Evolutionary conservation across 2,888 invertebrate species (phyloP), one percentile per base, ranked within the genome.

Genomic region (Smittia sp.): DNA sequence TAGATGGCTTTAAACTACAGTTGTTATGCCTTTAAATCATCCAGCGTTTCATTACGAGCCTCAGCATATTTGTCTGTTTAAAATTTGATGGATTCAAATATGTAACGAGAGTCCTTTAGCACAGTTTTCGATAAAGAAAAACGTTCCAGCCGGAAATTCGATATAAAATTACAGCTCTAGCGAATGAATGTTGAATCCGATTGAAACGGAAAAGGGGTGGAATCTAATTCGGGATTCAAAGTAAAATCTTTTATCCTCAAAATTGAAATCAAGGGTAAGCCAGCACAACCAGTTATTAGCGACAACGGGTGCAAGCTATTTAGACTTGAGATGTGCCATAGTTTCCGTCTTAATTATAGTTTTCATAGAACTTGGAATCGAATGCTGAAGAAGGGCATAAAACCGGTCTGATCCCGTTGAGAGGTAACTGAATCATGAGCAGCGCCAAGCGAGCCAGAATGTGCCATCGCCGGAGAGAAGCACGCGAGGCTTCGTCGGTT

Each of bases 301-400:
- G 72, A 72, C 72, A 72, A 72, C 72, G 72, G 72, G 72, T 72
- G 72, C 72, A 72, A 41, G 32, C 15, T 20, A 52, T 32, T 68
- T 41, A 6, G 18, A 54, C 67, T 32, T 25, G 20, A 62, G 25
- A 39, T 46, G 68, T 20, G 68, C 68, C 68, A 52, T 68, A 70
- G 54, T 70, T 68, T 70, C 46, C n/a, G 25, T 20, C 70, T 70
- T 72, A 72, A 72, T 72, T 72, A 72, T 72, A 72, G 72, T 62
- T 72, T 72, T 72, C 25, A 32, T 69, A 7, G 25, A 27, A 27
- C 27, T 9, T 25, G 25, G 25, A 25, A 63, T 63, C 20, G 20
- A 24, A 68, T 22, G 68, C 41, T 68, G 68, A 24, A 15, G 27
- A 58, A 22, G 58, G 58, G 22, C n/a, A 58, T 22, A 4, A 18